Base-by-base conservation (phyloP, 30 jellyfish, hydroid and myxozoan genomes). In the Aurelia coerulea region DNA sequence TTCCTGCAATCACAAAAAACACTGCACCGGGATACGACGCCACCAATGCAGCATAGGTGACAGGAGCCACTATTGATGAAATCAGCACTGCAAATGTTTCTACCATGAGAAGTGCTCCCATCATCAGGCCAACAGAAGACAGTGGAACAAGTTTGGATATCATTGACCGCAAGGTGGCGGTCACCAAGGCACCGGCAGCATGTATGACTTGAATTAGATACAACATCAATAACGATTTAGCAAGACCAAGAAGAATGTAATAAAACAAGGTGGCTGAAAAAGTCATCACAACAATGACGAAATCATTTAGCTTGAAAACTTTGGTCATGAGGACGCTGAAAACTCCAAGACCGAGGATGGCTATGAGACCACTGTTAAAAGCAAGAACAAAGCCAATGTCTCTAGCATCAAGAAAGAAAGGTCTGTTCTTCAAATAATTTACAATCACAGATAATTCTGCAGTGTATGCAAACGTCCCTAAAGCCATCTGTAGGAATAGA, bases 31-130 rank as follows among this genome's bases (percentile, higher is more conserved):
- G 76, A 49, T 19, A 23, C 42, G 76, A 23, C 46, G 76, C 35
- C 16, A 65, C 76, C 10, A 71, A 34, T 11, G 65, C 81, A 1
- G 64, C 51, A 50, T 71, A 71, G 65, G 56, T 50, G 32, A 71
- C 18, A 39, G 81, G 81, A 41, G 39, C 81, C 35, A 71, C 79
- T 50, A 71, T 71, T n/a, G 65, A 15, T 14, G 62, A 18, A 50
- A 71, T 71, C 68, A 71, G 17, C 64, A 49, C 34, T 0, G 81
- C 51, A 0, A 35, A 23, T 12, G 32, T 15, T 35, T 71, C 81
- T 9, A 71, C 81, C 62, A 71, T 39, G 29, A 71, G 81, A 34
- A 49, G 42, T 71, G 65, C 81, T 35, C 62, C 51, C 32, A 71
- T 29, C 39, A 71, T 34, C 5, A 49, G 34, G 46, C 81, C 81